Conservation (phyloP, 2,888 invertebrate genomes). For the Andrena haemorrhoa region DNA sequence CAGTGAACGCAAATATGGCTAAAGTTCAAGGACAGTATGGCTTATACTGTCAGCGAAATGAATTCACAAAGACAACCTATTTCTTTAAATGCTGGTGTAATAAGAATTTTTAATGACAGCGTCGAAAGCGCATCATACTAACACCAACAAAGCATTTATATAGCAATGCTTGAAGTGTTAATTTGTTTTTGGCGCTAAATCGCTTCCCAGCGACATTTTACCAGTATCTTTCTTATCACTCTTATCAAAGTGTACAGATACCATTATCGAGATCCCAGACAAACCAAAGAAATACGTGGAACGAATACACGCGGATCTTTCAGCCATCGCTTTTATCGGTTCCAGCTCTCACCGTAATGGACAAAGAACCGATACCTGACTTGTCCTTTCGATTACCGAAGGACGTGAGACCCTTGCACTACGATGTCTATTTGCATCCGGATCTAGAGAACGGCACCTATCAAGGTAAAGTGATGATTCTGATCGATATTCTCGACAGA, state of each 20-base stretch:
- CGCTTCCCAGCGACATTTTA: conserved; percentile 2
- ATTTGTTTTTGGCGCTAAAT: not conserved
- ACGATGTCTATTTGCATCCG: conserved; percentile 88
- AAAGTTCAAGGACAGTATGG: no score
- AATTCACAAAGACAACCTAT: no score
- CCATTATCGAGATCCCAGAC: conserved; percentile 7
- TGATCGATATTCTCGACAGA: conserved; percentile 84
- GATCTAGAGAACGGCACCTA: conserved; percentile 88
- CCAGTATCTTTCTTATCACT: conserved; percentile 27
- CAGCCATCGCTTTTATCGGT: conserved; percentile 12
- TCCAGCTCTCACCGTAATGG: conserved; percentile 62
- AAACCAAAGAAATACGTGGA: not conserved
- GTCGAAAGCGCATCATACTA: not conserved
- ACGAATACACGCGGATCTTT: not conserved
- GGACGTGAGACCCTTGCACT: conserved; percentile 87
- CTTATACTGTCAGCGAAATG: no score
- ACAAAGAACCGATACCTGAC: conserved; percentile 78
- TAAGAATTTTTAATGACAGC: no score
- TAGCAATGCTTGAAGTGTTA: conserved; percentile 11
- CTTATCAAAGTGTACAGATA: not conserved
- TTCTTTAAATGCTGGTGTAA: no score
- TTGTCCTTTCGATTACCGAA: conserved; percentile 87
- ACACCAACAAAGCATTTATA: not conserved
- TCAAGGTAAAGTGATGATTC: conserved; percentile 87
- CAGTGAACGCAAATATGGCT: no score